Evolutionary conservation across 2,113 vertebrate species (phyloP).

Genomic region (Hydropotes inermis): DNA sequence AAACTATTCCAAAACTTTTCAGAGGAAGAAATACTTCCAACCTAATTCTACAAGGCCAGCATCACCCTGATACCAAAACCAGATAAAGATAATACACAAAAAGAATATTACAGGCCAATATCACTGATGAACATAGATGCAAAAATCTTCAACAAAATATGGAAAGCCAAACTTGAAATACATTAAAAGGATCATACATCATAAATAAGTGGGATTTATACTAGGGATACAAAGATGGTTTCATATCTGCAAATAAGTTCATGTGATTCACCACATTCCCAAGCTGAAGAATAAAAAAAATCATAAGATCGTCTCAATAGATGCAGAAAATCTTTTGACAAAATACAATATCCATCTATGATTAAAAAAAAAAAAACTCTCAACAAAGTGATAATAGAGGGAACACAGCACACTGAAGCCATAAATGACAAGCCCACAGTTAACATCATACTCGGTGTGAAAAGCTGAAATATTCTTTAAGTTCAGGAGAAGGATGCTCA

Average conservation of each 20-base stretch:
- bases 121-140: not conserved
- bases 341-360: not conserved
- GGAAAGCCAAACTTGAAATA: not conserved
- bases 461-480: not conserved
- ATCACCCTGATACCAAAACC: not conserved
- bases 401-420: not conserved
- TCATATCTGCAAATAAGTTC: not conserved
- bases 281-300: not conserved
- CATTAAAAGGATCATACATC: not conserved
- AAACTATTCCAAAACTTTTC: not conserved
- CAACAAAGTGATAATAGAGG: not conserved
- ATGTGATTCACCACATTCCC: not conserved
- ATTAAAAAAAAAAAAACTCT: not conserved
- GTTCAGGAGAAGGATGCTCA: not conserved
- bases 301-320: not conserved
- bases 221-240: not conserved
- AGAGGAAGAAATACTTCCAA: not conserved
- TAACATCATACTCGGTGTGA: not conserved
- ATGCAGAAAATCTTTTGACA: not conserved
- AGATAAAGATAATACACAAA: not conserved
- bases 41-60: not conserved
- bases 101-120: not conserved
- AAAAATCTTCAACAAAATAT: not conserved
- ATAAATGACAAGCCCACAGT: not conserved
- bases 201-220: not conserved